Evolutionary conservation across 2,113 vertebrate genomes (phyloP).

Genomic region (Urocynchramus pylzowi): DNA sequence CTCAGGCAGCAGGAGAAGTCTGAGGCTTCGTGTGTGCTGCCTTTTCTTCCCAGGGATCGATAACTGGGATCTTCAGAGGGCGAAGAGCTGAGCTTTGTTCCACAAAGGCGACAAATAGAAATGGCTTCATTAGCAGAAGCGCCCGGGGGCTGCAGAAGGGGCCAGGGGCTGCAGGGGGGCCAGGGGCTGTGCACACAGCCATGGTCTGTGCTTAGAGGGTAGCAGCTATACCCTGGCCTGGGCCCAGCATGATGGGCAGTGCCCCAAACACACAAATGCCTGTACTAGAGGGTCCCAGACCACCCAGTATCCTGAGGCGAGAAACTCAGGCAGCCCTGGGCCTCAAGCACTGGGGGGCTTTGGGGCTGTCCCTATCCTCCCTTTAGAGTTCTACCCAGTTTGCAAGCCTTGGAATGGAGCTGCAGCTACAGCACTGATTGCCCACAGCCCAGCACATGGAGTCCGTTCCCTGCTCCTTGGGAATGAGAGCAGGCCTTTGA

Average conservation of each 20-base stretch:
- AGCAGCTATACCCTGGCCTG: rapidly evolving
- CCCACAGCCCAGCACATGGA: rapidly evolving
- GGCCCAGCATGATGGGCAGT: not conserved
- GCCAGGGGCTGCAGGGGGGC: not conserved
- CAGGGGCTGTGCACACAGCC: not conserved
- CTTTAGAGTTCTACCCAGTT: not conserved
- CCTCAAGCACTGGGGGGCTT: not conserved
- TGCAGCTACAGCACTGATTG: not conserved
- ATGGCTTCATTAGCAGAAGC: constrained; percentile 4
- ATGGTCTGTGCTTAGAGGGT: not conserved
- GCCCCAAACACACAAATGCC: not conserved
- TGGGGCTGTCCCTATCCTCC: not conserved
- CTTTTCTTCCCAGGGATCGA: constrained; percentile 18
- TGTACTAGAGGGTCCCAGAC: not conserved
- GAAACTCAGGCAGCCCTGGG: not conserved
- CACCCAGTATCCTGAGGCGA: not conserved
- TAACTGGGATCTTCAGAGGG: constrained; percentile 20
- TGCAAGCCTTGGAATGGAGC: rapidly evolving
- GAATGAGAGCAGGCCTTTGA: not conserved
- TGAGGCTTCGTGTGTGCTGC: rapidly evolving
- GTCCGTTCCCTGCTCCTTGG: rapidly evolving
- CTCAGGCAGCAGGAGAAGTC: not conserved
- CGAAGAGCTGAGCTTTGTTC: constrained; percentile 41
- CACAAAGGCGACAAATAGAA: constrained; percentile 38
- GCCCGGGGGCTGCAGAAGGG: not conserved